Percentiles rank a stretch among this genome's conserved stretches.
These are phyloP conservation scores for Halcyon senegalensis DNA, from an alignment of 2,113 vertebrate species.

Conservation along the genomic window DNA sequence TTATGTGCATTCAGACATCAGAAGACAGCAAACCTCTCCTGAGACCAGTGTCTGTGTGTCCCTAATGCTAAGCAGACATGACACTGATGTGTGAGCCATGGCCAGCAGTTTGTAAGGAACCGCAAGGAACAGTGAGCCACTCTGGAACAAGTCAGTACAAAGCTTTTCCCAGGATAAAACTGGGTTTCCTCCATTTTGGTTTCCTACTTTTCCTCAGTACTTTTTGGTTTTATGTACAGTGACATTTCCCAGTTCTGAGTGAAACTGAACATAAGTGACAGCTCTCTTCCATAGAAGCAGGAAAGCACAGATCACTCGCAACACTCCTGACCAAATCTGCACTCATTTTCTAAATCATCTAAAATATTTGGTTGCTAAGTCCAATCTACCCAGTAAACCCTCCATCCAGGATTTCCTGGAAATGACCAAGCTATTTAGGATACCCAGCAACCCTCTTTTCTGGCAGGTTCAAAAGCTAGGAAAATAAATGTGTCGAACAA, in stretches of 20 bases:
- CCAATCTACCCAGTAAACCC: not conserved
- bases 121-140: not conserved
- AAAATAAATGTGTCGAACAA: not conserved
- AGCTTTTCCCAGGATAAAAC: not conserved
- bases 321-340: not conserved
- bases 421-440: not conserved
- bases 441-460: not conserved
- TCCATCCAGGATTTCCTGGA: not conserved
- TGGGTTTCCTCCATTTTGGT: not conserved
- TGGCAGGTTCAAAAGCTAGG: not conserved
- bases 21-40: not conserved
- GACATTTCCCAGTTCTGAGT: not conserved
- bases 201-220: not conserved
- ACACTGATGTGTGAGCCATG: accelerated
- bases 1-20: not conserved
- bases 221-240: not conserved
- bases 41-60: accelerated
- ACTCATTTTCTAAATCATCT: not conserved
- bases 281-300: not conserved
- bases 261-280: not conserved
- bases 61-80: not conserved
- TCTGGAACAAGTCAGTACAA: not conserved
- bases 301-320: not conserved
- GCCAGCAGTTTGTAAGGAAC: no score
- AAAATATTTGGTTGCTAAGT: not conserved